A percentile compares a stretch with the other conserved stretches of the same genome.
Conservation (phyloP, 1,140 invertebrate species). For the Aricia agestis region DNA sequence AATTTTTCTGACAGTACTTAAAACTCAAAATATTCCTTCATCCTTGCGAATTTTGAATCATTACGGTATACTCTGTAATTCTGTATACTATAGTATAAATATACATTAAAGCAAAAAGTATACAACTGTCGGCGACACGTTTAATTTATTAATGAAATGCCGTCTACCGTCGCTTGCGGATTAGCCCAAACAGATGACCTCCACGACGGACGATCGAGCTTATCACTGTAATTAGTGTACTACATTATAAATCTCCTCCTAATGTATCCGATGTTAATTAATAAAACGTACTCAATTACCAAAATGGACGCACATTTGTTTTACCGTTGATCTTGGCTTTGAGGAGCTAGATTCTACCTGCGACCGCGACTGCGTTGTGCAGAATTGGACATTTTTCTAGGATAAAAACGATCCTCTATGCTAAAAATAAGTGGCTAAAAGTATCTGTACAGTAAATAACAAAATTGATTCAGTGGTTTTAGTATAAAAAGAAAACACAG, state of each 20-base stretch:
- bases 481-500: too few relatives aligned
- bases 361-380: too few relatives aligned
- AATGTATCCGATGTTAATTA: neutral
- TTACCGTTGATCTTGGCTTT: neutral
- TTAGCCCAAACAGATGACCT: neutral
- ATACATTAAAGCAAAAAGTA: neutral
- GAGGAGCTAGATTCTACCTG: too few relatives aligned
- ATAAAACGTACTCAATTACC: neutral
- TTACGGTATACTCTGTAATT: neutral
- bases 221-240: neutral
- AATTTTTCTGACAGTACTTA: neutral
- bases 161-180: neutral
- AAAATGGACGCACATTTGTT: neutral
- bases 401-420: too few relatives aligned
- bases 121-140: neutral
- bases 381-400: too few relatives aligned
- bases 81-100: too few relatives aligned
- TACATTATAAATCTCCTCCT: neutral
- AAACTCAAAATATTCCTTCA: too few relatives aligned
- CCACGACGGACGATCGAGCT: neutral
- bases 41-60: too few relatives aligned
- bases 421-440: too few relatives aligned
- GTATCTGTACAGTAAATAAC: too few relatives aligned
- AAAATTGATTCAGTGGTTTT: too few relatives aligned
- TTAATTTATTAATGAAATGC: constrained; percentile 4